phyloP scores from a whole-genome alignment of 2,797 vertebrate genomes.

The Melopsittacus undulatus region DNA sequence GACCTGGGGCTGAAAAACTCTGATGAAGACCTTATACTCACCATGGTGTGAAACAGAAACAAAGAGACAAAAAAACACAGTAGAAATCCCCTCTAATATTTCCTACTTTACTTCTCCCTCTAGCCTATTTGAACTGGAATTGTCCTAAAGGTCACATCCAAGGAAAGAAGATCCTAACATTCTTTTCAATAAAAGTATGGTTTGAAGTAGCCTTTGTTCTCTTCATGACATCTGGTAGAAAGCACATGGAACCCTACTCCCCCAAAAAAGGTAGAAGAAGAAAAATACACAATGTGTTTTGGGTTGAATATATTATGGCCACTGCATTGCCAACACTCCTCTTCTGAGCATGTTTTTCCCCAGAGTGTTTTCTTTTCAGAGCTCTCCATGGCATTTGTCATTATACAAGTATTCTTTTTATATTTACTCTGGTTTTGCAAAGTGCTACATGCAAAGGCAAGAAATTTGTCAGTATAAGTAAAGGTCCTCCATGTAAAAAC shows the following conservation, averaged over 20 bases:
- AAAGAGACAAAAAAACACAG: not conserved
- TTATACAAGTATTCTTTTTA: not conserved
- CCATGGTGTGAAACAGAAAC: not conserved
- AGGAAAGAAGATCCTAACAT: not conserved
- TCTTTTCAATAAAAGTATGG: not conserved
- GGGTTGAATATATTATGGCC: not conserved
- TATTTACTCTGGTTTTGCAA: conserved; percentile 9
- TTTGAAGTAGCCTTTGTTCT: conserved; percentile 9
- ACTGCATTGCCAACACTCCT: not conserved
- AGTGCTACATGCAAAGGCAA: not conserved
- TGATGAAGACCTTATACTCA: not conserved
- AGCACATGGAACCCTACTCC: not conserved
- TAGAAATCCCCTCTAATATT: not conserved
- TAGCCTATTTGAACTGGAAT: not conserved
- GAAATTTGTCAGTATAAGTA: conserved; percentile 23
- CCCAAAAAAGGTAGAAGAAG: not conserved
- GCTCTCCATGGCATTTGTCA: not conserved
- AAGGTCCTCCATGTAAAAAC: conserved; percentile 4
- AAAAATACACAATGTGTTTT: not conserved
- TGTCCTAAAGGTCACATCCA: not conserved
- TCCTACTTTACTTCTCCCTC: not conserved
- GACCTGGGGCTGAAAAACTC: not conserved
- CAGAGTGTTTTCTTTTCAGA: conserved; percentile 15
- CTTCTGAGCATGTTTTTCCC: conserved; percentile 40
- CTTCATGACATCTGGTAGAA: not conserved